phyloP scores from a whole-genome alignment of 2,797 vertebrate species.

The Neosilurus hyrtlii region DNA sequence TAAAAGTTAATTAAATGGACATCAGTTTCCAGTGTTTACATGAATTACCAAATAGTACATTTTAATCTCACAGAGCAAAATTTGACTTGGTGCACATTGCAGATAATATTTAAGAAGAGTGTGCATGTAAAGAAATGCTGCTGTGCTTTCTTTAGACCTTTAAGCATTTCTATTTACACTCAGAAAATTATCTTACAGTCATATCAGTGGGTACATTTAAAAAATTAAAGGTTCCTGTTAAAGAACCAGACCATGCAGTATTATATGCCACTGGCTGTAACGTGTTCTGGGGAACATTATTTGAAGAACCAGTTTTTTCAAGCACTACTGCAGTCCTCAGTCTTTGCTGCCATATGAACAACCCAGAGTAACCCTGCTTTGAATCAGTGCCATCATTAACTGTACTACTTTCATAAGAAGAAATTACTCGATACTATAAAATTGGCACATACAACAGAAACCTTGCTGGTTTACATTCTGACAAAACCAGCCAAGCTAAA shows the following conservation, averaged over 20 bases:
- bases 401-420: background rate
- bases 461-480: background rate
- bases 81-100: background rate
- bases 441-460: background rate
- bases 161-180: background rate
- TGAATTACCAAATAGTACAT: background rate
- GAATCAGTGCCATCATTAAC: background rate
- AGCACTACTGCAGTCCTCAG: background rate
- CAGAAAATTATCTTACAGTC: background rate
- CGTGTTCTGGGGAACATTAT: background rate
- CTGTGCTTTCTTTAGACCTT: background rate
- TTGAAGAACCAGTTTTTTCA: background rate
- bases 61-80: background rate
- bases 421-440: background rate
- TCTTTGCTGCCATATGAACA: slow-evolving; percentile 1
- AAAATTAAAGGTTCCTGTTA: too few relatives aligned
- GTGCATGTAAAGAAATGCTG: background rate
- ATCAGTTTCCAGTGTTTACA: background rate
- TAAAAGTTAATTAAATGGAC: slow-evolving; percentile 17
- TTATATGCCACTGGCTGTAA: too few relatives aligned
- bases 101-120: background rate
- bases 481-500: background rate
- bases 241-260: background rate
- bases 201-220: background rate
- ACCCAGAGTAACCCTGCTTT: background rate